phyloP scores from a whole-genome alignment of 2,797 vertebrate genomes.

The Dendrocincla tyrannina region DNA sequence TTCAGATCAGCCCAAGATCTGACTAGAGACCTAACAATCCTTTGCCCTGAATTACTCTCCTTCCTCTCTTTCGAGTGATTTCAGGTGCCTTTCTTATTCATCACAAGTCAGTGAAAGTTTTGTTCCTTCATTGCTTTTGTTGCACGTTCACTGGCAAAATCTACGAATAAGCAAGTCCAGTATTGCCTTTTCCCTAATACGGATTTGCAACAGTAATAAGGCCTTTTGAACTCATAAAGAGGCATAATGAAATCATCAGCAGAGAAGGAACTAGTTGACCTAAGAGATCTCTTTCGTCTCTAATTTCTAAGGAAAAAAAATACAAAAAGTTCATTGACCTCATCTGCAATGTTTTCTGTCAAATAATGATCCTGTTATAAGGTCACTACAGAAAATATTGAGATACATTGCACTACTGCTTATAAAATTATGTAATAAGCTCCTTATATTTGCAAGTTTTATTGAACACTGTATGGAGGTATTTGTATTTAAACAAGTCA shows the following conservation, averaged over 20 bases:
- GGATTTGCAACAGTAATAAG: background rate
- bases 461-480: background rate
- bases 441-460: background rate
- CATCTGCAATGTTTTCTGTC: background rate
- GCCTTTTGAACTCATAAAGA: background rate
- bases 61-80: background rate
- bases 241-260: background rate
- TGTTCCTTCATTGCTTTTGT: background rate
- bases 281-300: background rate
- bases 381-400: background rate
- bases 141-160: background rate
- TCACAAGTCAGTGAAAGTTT: background rate
- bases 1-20: background rate
- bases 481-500: slow-evolving; percentile 6
- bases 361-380: slow-evolving; percentile 21
- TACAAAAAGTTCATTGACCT: background rate
- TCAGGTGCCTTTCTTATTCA: background rate
- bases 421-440: background rate
- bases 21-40: background rate
- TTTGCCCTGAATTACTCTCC: background rate
- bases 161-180: background rate
- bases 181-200: background rate
- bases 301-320: background rate
- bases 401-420: background rate
- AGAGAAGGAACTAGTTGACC: background rate